Evolutionary conservation across 2,113 vertebrate species (phyloP).

Genomic region (Thryonomys swinderianus): DNA sequence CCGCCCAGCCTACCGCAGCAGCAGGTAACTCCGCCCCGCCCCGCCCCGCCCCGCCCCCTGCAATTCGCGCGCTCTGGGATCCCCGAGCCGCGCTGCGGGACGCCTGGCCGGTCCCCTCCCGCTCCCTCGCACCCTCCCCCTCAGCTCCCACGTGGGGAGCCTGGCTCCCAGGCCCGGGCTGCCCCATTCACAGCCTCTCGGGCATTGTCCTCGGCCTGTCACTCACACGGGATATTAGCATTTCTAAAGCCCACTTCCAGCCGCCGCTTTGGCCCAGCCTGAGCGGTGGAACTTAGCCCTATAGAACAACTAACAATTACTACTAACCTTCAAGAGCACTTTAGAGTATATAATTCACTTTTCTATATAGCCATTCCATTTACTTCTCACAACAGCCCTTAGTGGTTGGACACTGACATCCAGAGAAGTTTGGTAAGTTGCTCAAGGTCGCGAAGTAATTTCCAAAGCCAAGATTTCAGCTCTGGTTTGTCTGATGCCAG

Average conservation of each 20-base stretch:
- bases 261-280: not conserved
- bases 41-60: not conserved
- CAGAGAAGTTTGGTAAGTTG: conserved; percentile 62
- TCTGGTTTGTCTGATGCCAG: conserved; percentile 64
- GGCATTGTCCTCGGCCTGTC: conserved; percentile 68
- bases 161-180: conserved; percentile 13
- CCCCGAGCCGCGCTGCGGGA: not conserved
- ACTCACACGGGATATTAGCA: conserved; percentile 67
- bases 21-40: not conserved
- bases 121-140: not conserved
- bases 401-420: conserved; percentile 47
- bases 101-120: not conserved
- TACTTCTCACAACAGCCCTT: conserved; percentile 63
- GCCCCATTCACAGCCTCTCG: conserved; percentile 47
- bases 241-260: conserved; percentile 72
- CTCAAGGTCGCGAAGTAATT: conserved; percentile 69
- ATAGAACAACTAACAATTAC: conserved; percentile 73
- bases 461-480: conserved; percentile 67
- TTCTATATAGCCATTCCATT: conserved; percentile 71
- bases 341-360: conserved; percentile 78
- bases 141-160: conserved; percentile 62
- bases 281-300: conserved; percentile 61
- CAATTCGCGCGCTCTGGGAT: too few relatives aligned
- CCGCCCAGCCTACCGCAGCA: not conserved
- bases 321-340: conserved; percentile 73